phyloP scores from a whole-genome alignment of 1,140 invertebrate genomes.

The Stegodyphus mimosarum region DNA sequence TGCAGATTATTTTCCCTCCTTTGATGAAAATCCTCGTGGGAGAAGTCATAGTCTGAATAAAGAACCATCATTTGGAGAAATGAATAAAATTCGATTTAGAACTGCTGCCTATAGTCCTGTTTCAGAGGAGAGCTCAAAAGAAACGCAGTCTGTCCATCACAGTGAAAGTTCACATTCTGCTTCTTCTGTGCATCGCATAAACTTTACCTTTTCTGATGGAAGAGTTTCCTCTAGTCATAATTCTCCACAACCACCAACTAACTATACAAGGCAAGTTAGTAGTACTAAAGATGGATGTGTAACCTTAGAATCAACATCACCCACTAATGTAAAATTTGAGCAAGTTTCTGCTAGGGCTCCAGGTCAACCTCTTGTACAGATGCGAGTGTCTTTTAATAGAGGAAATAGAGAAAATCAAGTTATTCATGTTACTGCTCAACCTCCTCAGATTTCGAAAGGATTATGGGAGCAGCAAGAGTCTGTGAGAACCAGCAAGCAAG shows the following conservation, averaged over 20 bases:
- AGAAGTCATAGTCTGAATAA: conserved; percentile 47
- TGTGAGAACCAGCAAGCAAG: not conserved
- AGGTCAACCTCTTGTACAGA: conserved; percentile 51
- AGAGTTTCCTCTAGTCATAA: conserved; percentile 30
- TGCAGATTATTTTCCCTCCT: conserved; percentile 23
- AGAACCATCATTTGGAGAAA: conserved; percentile 13
- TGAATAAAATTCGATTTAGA: conserved; percentile 29
- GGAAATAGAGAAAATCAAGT: conserved; percentile 35
- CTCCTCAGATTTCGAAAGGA: conserved; percentile 6
- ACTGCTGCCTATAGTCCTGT: conserved; percentile 40
- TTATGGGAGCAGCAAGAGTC: conserved; percentile 57
- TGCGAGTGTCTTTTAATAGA: conserved; percentile 58
- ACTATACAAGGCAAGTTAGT: conserved; percentile 29
- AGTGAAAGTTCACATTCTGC: conserved; percentile 14
- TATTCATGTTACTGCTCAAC: conserved; percentile 10
- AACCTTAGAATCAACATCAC: conserved; percentile 7
- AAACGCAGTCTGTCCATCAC: not conserved
- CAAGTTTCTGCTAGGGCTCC: conserved; percentile 22
- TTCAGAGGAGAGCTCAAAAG: conserved; percentile 36
- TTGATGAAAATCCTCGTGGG: conserved; percentile 23
- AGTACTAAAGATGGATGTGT: conserved; percentile 5
- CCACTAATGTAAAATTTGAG: conserved; percentile 22
- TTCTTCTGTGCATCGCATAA: conserved; percentile 45
- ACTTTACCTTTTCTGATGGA: conserved; percentile 42
- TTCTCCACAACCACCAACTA: not conserved